A percentile compares a stretch with the other conserved stretches of the same genome.
phyloP scores from a whole-genome alignment of 2,113 vertebrate species.

The human region DNA sequence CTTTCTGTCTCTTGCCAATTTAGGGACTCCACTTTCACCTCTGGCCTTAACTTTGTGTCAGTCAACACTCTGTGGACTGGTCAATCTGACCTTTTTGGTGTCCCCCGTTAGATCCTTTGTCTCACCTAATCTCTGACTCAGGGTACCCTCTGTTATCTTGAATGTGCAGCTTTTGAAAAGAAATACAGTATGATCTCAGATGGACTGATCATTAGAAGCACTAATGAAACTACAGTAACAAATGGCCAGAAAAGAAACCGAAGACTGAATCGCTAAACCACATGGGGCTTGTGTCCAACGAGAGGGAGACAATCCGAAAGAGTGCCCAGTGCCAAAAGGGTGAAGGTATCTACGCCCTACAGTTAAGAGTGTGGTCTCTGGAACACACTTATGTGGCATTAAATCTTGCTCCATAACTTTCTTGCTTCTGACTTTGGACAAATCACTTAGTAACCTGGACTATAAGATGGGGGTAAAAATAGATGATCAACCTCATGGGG shows the following conservation, averaged over 20 bases:
- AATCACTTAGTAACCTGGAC: not conserved
- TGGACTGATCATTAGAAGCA: not conserved
- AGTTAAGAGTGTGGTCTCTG: not conserved
- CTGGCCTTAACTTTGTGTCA: not conserved
- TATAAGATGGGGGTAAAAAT: not conserved
- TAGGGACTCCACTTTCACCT: not conserved
- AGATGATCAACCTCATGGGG: not conserved
- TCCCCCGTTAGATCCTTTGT: not conserved
- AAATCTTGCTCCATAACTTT: not conserved
- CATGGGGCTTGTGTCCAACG: not conserved
- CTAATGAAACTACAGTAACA: not conserved
- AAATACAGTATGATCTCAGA: not conserved
- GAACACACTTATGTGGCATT: not conserved
- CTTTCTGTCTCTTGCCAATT: not conserved
- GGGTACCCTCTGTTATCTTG: not conserved
- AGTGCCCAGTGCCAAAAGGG: not conserved
- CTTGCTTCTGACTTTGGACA: not conserved
- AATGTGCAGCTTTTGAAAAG: not conserved
- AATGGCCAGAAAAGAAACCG: not conserved
- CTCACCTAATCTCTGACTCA: not conserved
- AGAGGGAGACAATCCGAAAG: not conserved
- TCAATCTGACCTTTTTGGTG: not conserved
- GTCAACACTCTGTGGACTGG: not conserved
- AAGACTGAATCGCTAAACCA: not conserved
- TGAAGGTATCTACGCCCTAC: not conserved